Conservation (phyloP, 2,113 vertebrate genomes). For the Neogobius melanostomus region DNA sequence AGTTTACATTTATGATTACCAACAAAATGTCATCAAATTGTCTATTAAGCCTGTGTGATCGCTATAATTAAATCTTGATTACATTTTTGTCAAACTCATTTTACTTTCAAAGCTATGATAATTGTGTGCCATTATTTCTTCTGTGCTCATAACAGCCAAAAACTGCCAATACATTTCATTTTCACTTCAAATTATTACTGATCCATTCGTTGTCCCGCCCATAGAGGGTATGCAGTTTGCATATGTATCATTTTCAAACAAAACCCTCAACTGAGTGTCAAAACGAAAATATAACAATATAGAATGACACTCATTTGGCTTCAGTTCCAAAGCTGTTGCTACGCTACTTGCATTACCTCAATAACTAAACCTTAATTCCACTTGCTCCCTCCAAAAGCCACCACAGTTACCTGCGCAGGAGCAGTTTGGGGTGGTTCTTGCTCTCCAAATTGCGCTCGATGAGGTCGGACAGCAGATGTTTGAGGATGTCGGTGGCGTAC, state of each 20-base stretch:
- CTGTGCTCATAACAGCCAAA: too few relatives aligned
- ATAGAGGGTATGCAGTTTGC: too few relatives aligned
- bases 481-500: constrained; percentile 95
- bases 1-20: not conserved
- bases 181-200: not conserved
- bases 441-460: constrained; percentile 98
- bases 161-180: too few relatives aligned
- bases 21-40: not conserved
- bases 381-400: not conserved
- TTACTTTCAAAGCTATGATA: too few relatives aligned
- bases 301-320: not conserved
- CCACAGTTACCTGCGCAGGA: constrained; percentile 87
- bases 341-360: too few relatives aligned
- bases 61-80: too few relatives aligned
- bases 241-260: too few relatives aligned
- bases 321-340: too few relatives aligned
- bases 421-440: constrained; percentile 97
- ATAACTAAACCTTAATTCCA: not conserved
- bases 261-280: too few relatives aligned
- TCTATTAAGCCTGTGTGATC: too few relatives aligned
- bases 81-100: too few relatives aligned
- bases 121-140: too few relatives aligned
- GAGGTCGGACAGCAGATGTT: constrained; percentile 94
- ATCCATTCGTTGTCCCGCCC: not conserved
- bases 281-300: not conserved